Base-by-base conservation (phyloP, 2,797 vertebrate genomes). In the Sebastes trivittatus region DNA sequence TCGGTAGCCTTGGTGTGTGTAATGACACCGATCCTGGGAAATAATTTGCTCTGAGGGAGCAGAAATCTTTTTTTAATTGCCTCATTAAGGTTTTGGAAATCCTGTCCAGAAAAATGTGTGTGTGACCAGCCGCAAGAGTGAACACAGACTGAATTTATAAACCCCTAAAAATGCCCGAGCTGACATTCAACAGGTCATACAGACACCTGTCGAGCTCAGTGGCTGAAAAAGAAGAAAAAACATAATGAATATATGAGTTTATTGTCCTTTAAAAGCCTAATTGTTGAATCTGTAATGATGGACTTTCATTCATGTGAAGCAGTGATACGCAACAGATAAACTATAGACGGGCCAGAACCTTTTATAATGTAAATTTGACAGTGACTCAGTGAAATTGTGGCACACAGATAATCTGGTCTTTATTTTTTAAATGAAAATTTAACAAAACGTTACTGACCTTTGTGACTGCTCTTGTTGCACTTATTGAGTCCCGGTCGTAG, bases 381-480 rank as follows among this genome's bases (percentile, higher is more conserved):
- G 54, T 4, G 29, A 23, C 34, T 38, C 8, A 13, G 54, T 46
- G 42, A 29, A 59, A 71, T 3, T 22, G 3, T 46, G 10, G 2
- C 58, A 16, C 5, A 23, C 5, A 23, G 13, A 69, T 60, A 8
- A 56, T 27, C 2, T 18, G 14, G 27, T 72, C 29, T 67, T 29
- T 6, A 30, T 77, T 73, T 67, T 66, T 66, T 11, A 67, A 72
- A 49, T 64, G 4, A 62, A 34, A 23, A 72, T 60, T 9, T 11
- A 83, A 23, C 34, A 65, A 73, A 75, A 68, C 54, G 67, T 72
- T 72, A 18, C 56, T 78, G 88, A 84, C 82, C 85, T 89, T 87
- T 86, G 14, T 16, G 36, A 11, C 49, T 42, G 23, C 9, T 58
- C 20, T 25, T 56, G 64, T 60, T 74, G 63, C 73, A 74, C 52